Conservation (phyloP, 2,888 invertebrate species). For the Brachylomia viminalis region DNA sequence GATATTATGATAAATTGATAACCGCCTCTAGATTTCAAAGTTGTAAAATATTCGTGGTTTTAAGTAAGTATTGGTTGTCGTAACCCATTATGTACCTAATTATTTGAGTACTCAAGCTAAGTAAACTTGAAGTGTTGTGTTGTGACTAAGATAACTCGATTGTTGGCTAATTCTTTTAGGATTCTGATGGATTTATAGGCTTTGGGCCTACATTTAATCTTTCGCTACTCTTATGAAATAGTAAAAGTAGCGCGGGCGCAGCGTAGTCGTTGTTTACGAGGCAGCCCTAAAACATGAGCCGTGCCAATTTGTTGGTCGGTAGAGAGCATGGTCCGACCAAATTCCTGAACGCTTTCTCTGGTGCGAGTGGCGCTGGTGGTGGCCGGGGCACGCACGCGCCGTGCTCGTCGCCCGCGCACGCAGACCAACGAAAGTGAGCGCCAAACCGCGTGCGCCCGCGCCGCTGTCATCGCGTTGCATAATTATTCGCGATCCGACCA, state of each 20-base stretch:
- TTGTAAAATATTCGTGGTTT: conserved; percentile 37
- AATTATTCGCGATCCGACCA: conserved; percentile 87
- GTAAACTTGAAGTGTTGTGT: conserved; percentile 10
- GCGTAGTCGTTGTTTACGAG: conserved; percentile 26
- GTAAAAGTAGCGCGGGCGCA: conserved; percentile 7
- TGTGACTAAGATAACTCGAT: conserved; percentile 17
- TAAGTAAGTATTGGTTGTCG: neutral
- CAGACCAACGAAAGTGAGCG: conserved; percentile 88
- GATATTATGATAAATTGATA: conserved; percentile 79
- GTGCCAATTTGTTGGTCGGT: conserved; percentile 70
- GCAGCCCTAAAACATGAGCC: conserved; percentile 67
- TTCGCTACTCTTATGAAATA: conserved; percentile 16
- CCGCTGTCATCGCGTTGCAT: conserved; percentile 88
- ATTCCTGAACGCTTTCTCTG: conserved; percentile 90
- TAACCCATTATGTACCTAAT: conserved; percentile 25
- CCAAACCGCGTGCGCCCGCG: conserved; percentile 76
- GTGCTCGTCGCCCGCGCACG: conserved; percentile 68
- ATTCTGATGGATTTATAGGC: neutral
- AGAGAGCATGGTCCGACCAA: conserved; percentile 81
- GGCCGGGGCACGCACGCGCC: conserved; percentile 66
- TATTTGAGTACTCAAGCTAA: conserved; percentile 10
- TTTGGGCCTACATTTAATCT: neutral
- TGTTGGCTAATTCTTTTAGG: conserved; percentile 6
- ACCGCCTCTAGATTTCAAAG: conserved; percentile 55
- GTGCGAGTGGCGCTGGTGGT: conserved; percentile 68